A percentile compares a stretch with the other conserved stretches of the same genome.
Conservation (phyloP, 2,797 vertebrate species). For the Rhyacichthys aspro region DNA sequence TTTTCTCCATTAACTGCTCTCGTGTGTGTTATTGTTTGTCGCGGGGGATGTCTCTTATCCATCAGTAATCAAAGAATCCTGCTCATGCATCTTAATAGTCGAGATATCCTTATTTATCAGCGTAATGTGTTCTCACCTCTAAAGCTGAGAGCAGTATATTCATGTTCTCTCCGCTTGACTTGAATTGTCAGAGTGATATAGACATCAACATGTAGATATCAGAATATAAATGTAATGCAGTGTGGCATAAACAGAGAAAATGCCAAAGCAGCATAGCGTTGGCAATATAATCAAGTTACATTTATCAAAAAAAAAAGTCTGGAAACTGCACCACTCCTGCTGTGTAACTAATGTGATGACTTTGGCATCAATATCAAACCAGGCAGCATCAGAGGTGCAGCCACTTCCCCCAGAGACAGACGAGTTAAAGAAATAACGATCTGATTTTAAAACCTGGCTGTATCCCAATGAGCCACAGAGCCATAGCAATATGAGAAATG, state of each 20-base stretch:
- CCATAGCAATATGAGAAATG: too few relatives aligned
- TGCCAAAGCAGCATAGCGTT: background rate
- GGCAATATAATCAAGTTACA: constrained; percentile 2
- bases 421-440: constrained; percentile 25
- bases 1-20: too few relatives aligned
- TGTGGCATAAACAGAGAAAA: constrained; percentile 1
- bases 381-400: constrained; percentile 2
- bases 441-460: constrained; percentile 24
- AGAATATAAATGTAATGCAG: constrained; percentile 17
- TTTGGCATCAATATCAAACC: constrained; percentile 12
- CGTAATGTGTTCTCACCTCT: constrained; percentile 4
- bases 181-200: background rate
- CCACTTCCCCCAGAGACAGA: constrained; percentile 19
- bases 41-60: background rate
- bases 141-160: background rate
- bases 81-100: background rate
- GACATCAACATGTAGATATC: background rate
- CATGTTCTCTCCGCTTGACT: background rate
- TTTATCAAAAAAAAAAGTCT: constrained; percentile 13
- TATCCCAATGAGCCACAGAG: constrained; percentile 29
- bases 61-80: background rate
- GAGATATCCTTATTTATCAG: background rate
- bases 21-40: background rate
- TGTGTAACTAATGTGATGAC: constrained; percentile 16
- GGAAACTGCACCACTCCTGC: background rate